Percentiles rank a stretch among this genome's conserved stretches.
These are phyloP conservation scores for Anguilla obscura DNA, from an alignment of 2,797 vertebrate species.

Conservation along the genomic window DNA sequence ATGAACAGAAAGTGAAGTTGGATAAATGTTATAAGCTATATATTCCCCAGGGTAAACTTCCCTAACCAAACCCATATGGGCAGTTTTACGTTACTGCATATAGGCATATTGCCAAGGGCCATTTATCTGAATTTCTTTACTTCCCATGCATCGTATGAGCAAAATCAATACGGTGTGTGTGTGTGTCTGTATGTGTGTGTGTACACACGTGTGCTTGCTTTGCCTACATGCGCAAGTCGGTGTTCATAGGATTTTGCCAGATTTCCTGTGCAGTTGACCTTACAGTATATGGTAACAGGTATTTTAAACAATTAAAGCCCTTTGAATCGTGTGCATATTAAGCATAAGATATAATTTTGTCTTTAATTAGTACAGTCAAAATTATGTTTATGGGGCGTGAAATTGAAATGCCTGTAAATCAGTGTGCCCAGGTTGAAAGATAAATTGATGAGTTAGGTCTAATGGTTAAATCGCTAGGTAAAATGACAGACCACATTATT, in stretches of 20 bases:
- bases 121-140: background rate
- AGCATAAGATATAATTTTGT: background rate
- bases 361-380: background rate
- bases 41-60: background rate
- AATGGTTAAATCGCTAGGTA: background rate
- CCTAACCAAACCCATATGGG: conserved; percentile 31
- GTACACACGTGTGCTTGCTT: background rate
- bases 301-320: background rate
- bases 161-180: background rate
- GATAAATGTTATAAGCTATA: background rate
- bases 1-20: conserved; percentile 27
- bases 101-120: conserved; percentile 5
- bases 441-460: background rate
- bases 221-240: background rate
- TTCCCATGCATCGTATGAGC: conserved; percentile 9
- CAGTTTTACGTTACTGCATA: conserved; percentile 26
- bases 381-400: background rate
- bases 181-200: background rate
- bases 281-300: background rate
- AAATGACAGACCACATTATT: background rate
- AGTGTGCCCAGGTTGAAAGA: background rate
- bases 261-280: background rate
- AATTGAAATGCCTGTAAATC: background rate
- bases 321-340: background rate
- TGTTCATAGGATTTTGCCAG: background rate